Evolutionary conservation across 2,113 vertebrate genomes (phyloP).

Genomic region (Polypterus senegalus): DNA sequence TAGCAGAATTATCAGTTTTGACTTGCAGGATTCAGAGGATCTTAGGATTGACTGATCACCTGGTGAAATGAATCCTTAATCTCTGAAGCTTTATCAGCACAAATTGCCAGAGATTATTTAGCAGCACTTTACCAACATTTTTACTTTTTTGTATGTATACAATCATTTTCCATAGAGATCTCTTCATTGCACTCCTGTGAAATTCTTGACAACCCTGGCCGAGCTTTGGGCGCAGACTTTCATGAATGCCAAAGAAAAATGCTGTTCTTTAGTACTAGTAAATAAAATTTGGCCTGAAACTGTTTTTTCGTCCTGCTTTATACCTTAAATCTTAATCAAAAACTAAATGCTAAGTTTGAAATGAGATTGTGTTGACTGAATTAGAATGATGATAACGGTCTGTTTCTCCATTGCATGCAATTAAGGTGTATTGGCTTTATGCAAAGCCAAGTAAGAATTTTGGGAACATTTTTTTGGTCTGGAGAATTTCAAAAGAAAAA

Average conservation of each 20-base stretch:
- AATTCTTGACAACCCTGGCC: slow-evolving; percentile 42
- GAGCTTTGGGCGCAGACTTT: slow-evolving; percentile 44
- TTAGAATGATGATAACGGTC: slow-evolving; percentile 5
- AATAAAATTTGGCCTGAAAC: slow-evolving; percentile 22
- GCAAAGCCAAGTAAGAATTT: no score
- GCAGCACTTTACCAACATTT: slow-evolving; percentile 92
- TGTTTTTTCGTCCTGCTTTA: slow-evolving; percentile 17
- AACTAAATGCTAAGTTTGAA: slow-evolving; percentile 28
- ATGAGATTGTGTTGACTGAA: slow-evolving; percentile 28
- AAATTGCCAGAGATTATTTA: slow-evolving; percentile 64
- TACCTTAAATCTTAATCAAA: slow-evolving; percentile 23
- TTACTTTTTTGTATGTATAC: slow-evolving; percentile 55
- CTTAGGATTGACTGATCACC: neutral
- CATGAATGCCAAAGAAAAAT: slow-evolving; percentile 83
- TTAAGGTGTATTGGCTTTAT: no score
- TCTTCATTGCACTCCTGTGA: slow-evolving; percentile 24
- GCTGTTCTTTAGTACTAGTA: slow-evolving; percentile 45
- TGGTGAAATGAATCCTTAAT: slow-evolving; percentile 34
- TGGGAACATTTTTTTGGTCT: no score
- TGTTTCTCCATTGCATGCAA: no score
- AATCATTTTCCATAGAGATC: slow-evolving; percentile 47
- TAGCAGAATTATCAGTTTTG: slow-evolving; percentile 49
- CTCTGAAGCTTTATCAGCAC: slow-evolving; percentile 61
- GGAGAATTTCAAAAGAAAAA: no score
- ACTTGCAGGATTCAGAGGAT: slow-evolving; percentile 43